phyloP scores from a whole-genome alignment of 2,888 invertebrate genomes.

The Aphodius sticticus region DNA sequence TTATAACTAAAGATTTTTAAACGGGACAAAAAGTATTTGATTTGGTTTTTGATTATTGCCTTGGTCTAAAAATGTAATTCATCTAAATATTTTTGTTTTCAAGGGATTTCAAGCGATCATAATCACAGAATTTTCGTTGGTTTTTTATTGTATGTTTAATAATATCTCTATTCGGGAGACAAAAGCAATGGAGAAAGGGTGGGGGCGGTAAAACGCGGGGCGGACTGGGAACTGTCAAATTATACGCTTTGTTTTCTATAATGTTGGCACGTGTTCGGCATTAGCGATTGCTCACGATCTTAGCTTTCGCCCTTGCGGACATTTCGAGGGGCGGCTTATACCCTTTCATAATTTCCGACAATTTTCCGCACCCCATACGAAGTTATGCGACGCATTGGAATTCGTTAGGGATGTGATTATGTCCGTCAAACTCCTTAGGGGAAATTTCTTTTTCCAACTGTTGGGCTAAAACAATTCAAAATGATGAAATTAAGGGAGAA shows the following conservation, averaged over 20 bases:
- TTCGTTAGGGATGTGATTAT: background rate
- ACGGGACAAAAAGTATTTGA: background rate
- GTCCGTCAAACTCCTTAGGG: background rate
- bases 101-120: too few species aligned
- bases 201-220: background rate
- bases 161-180: too few species aligned
- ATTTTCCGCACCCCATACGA: constrained; percentile 4
- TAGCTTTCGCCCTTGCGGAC: background rate
- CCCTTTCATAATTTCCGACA: background rate
- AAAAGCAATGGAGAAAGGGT: background rate
- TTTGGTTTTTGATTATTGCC: background rate
- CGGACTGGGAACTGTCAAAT: background rate
- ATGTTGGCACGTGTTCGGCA: background rate
- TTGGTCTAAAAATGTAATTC: background rate
- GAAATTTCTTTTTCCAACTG: too few species aligned
- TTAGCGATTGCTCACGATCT: background rate
- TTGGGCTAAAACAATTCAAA: too few species aligned
- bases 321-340: background rate
- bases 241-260: constrained; percentile 4
- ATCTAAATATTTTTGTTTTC: background rate
- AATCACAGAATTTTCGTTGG: too few species aligned
- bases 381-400: background rate
- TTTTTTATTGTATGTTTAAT: too few species aligned
- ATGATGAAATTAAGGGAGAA: background rate
- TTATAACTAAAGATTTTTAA: background rate